Base-by-base conservation (phyloP, 2,888 invertebrate genomes). In the Branchipolynoe longqiensis region DNA sequence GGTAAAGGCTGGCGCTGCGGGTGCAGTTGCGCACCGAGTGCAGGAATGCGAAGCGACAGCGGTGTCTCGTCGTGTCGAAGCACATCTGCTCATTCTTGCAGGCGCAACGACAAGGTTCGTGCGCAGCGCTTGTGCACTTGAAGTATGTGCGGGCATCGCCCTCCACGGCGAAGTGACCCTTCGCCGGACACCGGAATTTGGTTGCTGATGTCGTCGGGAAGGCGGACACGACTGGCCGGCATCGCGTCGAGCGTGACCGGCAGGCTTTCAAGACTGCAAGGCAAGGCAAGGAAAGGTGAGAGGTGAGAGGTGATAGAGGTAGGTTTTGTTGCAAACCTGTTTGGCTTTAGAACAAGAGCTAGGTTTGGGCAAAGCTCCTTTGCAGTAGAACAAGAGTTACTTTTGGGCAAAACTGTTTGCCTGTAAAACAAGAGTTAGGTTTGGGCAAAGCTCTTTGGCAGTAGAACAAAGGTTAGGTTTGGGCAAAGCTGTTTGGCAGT, bases 31-130 rank as follows among this genome's bases (percentile, higher is more conserved):
- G 28, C 40, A 62, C 69, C 2, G 84, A 40, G 48, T 69, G 48
- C 25, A 84, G 69, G 33, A 64, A 84, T 36, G 84, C 62, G 54
- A 84, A 84, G n/a, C 62, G n/a, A 33, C 84, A 84, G 28, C 62
- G 59, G 31, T 73, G 2, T 22, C 48, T 84, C 1, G 31, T 33
- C 31, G 31, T 0, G 54, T 84, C 84, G 48, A 64, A 84, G 48
- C 84, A 84, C 84, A 69, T 84, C 38, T 69, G 62, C 12, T 64
- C 48, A 33, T 84, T 38, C 38, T 84, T 64, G 73, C 84, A 84
- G 6, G 64, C 48, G 69, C 84, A 84, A n/a, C 28, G 31, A 31
- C 84, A 84, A 0, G 84, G 62, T 8, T 28, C 31, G 54, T 40
- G 33, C 22, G 22, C 84, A 1, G 54, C 3, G 8, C 69, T 73